Evolutionary conservation across 2,888 invertebrate species (phyloP), one percentile per base, ranked within the genome.

Genomic region (Aricia artaxerxes): DNA sequence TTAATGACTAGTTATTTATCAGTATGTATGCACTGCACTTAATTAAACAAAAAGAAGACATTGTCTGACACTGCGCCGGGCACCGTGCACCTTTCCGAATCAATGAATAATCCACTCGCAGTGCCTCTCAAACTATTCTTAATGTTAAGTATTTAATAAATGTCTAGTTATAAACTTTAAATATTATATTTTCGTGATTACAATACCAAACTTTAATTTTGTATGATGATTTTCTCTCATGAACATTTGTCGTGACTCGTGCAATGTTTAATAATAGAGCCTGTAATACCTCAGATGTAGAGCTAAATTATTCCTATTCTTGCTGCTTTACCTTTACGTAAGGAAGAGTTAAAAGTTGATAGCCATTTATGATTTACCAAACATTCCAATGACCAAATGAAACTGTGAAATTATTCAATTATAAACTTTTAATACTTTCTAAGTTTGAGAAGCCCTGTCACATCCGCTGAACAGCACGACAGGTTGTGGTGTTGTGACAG

Each of bases 401-500:
- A 49, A 49, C 49, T 49, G 44, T 44, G 11, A 49, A 49, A 49
- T 49, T 49, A 49, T 49, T 49, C 9, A 49, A 9, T 49, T 44
- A 9, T 44, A 9, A 44, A 44, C 44, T 44, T 44, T 7, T 49
- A 1, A 49, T 49, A 11, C 9, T 2, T 49, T 49, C 9, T 49
- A 83, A 84, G 82, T 88, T 91, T 90, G 88, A 86, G 85, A 69
- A 82, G 7, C 87, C 7, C 77, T 60, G 79, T 77, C 79, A 82
- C 83, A 86, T 87, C 86, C 87, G 87, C 81, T 82, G 87, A 84
- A 81, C 85, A 84, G 82, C 85, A 87, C 87, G 91, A 89, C 91
- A 88, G 89, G 87, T 86, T 85, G 86, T 84, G 85, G 83, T 92
- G 92, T 92, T 92, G 84, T 93, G 92, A 92, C 92, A 93, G 90